Percentiles rank a stretch among this genome's conserved stretches.
Evolutionary conservation across 2,888 invertebrate species (phyloP).

Genomic region (Biston betularia): DNA sequence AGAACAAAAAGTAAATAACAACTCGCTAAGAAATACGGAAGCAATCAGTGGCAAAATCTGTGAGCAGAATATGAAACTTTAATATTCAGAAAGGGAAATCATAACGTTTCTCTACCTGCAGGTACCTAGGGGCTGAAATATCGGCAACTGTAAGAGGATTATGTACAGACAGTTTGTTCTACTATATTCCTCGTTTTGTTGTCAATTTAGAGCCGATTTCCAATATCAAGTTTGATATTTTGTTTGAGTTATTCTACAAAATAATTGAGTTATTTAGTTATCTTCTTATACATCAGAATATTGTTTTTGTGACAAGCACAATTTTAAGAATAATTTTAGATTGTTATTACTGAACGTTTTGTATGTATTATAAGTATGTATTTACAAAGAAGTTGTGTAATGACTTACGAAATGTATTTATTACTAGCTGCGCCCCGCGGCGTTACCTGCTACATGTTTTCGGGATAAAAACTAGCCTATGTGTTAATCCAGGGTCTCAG

Average conservation of each 20-base stretch:
- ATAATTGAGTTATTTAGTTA: background rate
- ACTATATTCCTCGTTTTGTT: constrained; percentile 20
- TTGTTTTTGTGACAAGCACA: too few relatives aligned
- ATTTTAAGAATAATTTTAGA: too few relatives aligned
- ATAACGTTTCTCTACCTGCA: constrained; percentile 15
- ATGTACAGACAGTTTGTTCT: constrained; percentile 32
- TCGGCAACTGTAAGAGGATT: constrained; percentile 39
- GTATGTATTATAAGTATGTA: too few relatives aligned
- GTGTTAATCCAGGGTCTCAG: too few relatives aligned
- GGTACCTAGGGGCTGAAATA: constrained; percentile 18
- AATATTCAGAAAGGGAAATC: constrained; percentile 32
- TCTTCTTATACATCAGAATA: too few relatives aligned
- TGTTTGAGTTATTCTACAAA: background rate
- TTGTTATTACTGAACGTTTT: too few relatives aligned
- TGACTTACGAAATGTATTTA: too few relatives aligned
- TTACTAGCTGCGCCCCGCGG: too few relatives aligned
- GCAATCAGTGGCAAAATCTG: constrained; percentile 29
- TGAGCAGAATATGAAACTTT: constrained; percentile 31
- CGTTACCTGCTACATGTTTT: too few relatives aligned
- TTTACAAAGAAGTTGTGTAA: too few relatives aligned
- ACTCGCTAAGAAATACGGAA: constrained; percentile 27
- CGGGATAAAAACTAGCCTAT: too few relatives aligned
- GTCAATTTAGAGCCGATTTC: constrained; percentile 25
- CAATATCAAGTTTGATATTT: constrained; percentile 13
- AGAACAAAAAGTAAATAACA: background rate